These are phyloP conservation scores for Hepsetus odoe DNA, from an alignment of 2,113 vertebrate genomes.

Conservation along the genomic window DNA sequence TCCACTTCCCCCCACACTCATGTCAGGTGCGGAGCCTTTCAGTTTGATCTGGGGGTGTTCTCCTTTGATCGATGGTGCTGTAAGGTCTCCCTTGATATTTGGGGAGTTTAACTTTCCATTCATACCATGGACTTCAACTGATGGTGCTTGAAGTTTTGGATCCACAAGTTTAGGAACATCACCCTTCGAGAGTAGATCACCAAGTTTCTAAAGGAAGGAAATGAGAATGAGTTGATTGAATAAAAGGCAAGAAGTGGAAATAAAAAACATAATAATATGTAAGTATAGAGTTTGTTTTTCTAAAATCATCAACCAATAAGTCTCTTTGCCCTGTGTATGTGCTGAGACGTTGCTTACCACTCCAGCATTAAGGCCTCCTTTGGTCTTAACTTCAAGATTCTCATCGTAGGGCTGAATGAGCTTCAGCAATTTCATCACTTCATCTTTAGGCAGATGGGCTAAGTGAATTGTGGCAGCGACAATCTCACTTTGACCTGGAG, in stretches of 20 bases:
- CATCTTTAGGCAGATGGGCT: conserved; percentile 65
- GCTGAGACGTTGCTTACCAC: conserved; percentile 31
- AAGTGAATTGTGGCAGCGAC: conserved; percentile 74
- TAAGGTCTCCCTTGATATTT: conserved; percentile 47
- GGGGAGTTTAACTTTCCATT: conserved; percentile 56
- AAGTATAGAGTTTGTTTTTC: too few species aligned
- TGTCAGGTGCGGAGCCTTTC: conserved; percentile 32
- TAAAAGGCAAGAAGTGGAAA: not conserved
- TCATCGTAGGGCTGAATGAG: conserved; percentile 69
- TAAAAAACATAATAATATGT: not conserved
- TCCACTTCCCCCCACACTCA: conserved; percentile 31
- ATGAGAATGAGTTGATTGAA: not conserved
- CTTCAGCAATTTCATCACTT: conserved; percentile 65
- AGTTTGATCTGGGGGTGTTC: conserved; percentile 44
- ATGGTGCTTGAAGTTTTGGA: conserved; percentile 49
- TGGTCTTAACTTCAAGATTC: conserved; percentile 71
- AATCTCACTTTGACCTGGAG: conserved; percentile 67
- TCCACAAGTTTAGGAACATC: conserved; percentile 39
- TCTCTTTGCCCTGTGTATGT: not conserved
- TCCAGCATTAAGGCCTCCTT: conserved; percentile 53
- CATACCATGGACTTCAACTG: conserved; percentile 51
- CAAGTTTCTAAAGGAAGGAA: conserved; percentile 38
- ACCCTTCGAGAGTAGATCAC: conserved; percentile 43
- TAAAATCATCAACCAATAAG: too few species aligned
- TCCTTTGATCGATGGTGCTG: conserved; percentile 54